Conservation (phyloP, 2,797 vertebrate species). For the Enteromius afrohamiltoni region DNA sequence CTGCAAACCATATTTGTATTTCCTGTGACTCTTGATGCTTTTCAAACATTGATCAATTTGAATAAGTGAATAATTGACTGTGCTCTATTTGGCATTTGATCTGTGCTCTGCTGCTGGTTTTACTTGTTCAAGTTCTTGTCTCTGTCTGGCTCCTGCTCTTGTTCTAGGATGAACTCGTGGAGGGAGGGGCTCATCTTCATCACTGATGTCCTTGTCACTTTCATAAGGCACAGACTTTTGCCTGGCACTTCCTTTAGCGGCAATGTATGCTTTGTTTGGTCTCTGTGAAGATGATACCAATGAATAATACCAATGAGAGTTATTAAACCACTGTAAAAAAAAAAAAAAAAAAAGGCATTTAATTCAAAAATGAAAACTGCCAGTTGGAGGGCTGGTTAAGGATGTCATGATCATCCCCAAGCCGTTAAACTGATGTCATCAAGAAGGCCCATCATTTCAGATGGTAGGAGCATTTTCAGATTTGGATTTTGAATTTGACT, state of each 20-base stretch:
- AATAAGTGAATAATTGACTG: conserved; percentile 10
- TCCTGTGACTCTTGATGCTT: background rate
- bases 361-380: too few species aligned
- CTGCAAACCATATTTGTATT: conserved; percentile 15
- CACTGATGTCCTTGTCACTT: conserved; percentile 44
- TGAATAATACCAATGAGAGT: background rate
- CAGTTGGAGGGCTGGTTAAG: too few species aligned
- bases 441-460: too few species aligned
- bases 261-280: conserved; percentile 17
- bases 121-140: conserved; percentile 52
- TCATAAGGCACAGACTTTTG: conserved; percentile 11
- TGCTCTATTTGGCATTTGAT: conserved; percentile 24
- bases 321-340: background rate
- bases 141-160: conserved; percentile 46
- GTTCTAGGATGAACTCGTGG: conserved; percentile 44
- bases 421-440: too few species aligned
- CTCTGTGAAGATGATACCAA: conserved; percentile 37
- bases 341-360: too few species aligned
- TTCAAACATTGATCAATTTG: background rate
- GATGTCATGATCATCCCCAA: too few species aligned
- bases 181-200: conserved; percentile 37
- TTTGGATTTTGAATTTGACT: too few species aligned
- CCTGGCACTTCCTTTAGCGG: conserved; percentile 4
- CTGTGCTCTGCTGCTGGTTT: conserved; percentile 32
- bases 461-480: too few species aligned